Evolutionary conservation across 2,113 vertebrate species (phyloP), one percentile per base, ranked within the genome.

Genomic region (Bubo scandiacus): DNA sequence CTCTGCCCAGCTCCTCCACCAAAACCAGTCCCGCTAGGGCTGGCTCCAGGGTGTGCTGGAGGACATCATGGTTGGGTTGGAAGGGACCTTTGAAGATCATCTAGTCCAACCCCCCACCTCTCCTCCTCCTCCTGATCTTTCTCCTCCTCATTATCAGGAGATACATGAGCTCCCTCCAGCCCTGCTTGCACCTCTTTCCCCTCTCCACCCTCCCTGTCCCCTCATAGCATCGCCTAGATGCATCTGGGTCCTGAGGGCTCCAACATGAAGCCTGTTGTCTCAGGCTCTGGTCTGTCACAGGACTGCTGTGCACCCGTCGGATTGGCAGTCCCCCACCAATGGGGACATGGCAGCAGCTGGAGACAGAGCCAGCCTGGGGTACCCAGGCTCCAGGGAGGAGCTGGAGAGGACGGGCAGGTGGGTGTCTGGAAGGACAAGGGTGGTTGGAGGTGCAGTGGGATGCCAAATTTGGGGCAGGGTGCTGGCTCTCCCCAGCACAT

Each of bases 401-500:
- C 70, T 98, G 83, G 94, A 97, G 89, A 97, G 97, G 84, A 98
- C 98, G 0, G 98, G 98, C 90, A 98, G 98, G 98, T 98, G 88
- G 95, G 98, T 95, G 42, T 11, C 13, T 77, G 45, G 67, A 54
- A 42, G 43, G 77, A 63, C 1, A 5, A 43, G 19, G 61, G 58
- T 17, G 15, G 43, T 21, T 30, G 81, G 62, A 90, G 4, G 52
- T 26, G 36, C 62, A 72, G 55, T 1, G 1, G 27, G 61, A 36
- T 25, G 73, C 38, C 2, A 2, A 23, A 62, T 32, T 71, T 1
- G 4, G 68, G n/a, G 25, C 59, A 83, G 54, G 18, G 22, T 2
- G 1, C 20, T 73, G 54, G 5, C 6, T 72, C 13, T 65, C 61
- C 57, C 15, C 74, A 54, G 30, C 34, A 40, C 52, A 27, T 19